Percentiles rank a stretch among this genome's conserved stretches.
Evolutionary conservation across 2,113 vertebrate genomes (phyloP).

Genomic region (Scalopus aquaticus): DNA sequence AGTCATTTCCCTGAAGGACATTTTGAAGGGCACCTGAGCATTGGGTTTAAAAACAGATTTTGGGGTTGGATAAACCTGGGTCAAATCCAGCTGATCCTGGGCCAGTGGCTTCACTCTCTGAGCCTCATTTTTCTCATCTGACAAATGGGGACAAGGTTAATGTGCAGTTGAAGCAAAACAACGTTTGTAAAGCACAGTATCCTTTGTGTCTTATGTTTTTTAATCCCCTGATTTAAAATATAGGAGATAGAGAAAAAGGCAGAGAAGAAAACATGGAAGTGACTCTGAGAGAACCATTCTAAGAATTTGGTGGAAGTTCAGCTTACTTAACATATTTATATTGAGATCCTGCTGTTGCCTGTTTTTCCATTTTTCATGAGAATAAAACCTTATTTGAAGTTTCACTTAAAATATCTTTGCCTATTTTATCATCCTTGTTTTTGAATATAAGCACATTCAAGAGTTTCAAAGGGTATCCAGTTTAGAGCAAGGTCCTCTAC

Average conservation of each 20-base stretch:
- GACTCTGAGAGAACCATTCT: neutral
- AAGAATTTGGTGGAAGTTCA: neutral
- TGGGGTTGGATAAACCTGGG: neutral
- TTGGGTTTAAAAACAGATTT: neutral
- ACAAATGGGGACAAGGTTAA: accelerated
- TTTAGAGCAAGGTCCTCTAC: neutral
- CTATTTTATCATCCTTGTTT: neutral
- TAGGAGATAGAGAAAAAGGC: neutral
- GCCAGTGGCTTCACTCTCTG: neutral
- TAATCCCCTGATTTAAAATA: neutral
- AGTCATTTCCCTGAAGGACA: neutral
- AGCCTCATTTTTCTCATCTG: constrained; percentile 36
- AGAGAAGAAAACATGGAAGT: neutral
- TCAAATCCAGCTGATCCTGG: neutral
- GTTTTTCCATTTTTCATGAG: neutral
- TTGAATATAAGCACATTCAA: neutral
- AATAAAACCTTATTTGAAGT: neutral
- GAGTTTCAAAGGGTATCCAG: neutral
- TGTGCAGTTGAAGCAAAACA: neutral
- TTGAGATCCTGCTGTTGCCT: neutral
- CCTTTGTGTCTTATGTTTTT: neutral
- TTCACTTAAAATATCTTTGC: neutral
- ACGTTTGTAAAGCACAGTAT: neutral
- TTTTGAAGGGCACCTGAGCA: neutral
- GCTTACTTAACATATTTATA: neutral